Percentiles rank a stretch among this genome's conserved stretches.
phyloP scores from a whole-genome alignment of 2,113 vertebrate species.

The Odontesthes bonariensis region DNA sequence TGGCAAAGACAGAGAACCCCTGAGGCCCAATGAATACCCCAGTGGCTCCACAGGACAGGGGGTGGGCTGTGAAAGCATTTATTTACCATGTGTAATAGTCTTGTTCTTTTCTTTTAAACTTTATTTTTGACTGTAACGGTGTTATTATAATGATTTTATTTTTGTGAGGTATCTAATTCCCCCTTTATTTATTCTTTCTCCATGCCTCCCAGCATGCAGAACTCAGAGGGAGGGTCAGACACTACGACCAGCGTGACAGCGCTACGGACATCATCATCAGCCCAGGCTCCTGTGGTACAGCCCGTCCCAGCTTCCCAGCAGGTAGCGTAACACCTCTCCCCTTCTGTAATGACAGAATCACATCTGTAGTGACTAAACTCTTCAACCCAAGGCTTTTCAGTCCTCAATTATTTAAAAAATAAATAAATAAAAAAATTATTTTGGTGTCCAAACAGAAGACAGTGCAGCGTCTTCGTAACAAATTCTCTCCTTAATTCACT shows the following conservation, averaged over 20 bases:
- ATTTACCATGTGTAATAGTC: slow-evolving; percentile 25
- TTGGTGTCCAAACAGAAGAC: not conserved
- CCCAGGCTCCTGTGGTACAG: slow-evolving; percentile 91
- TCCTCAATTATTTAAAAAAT: not conserved
- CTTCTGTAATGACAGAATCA: slow-evolving; percentile 5
- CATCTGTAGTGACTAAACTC: slow-evolving; percentile 12
- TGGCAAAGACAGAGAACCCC: slow-evolving; percentile 43
- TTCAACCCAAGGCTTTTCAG: slow-evolving; percentile 10
- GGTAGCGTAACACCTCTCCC: slow-evolving; percentile 79
- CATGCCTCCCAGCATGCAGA: slow-evolving; percentile 90
- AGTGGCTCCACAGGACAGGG: slow-evolving; percentile 21
- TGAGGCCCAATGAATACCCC: slow-evolving; percentile 33
- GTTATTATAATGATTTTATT: not conserved
- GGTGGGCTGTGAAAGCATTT: slow-evolving; percentile 29
- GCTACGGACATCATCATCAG: slow-evolving; percentile 86
- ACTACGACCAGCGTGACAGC: slow-evolving; percentile 86
- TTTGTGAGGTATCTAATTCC: not conserved
- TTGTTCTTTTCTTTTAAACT: slow-evolving; percentile 14
- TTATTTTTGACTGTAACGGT: not conserved
- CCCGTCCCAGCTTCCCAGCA: slow-evolving; percentile 94
- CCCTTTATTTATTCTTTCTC: slow-evolving; percentile 13
- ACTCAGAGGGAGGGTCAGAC: slow-evolving; percentile 90
- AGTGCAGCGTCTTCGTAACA: not conserved
- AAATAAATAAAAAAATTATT: slow-evolving; percentile 10
- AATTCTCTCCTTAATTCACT: not conserved